A percentile compares a stretch with the other conserved stretches of the same genome.
Conservation (phyloP, 1,140 invertebrate genomes). For the Drosophila biarmipes region DNA sequence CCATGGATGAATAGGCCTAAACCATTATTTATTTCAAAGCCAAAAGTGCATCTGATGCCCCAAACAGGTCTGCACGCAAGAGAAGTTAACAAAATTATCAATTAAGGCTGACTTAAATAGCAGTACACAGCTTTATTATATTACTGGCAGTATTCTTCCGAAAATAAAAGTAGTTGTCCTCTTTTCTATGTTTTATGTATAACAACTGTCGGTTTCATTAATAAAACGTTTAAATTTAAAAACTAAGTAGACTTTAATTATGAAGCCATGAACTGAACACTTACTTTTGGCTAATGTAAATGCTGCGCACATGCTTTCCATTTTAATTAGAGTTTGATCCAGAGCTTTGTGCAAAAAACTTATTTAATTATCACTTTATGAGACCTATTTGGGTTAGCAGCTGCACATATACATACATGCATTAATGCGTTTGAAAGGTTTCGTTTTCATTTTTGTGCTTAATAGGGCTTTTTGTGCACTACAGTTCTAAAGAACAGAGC, state of each 20-base stretch:
- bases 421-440: constrained; percentile 60
- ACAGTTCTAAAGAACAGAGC: constrained; percentile 4
- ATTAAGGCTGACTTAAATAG: too few species aligned
- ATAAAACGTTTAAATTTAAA: too few species aligned
- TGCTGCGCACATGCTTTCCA: background rate
- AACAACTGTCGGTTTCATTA: too few species aligned
- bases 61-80: too few species aligned
- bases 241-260: too few species aligned
- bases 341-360: constrained; percentile 33
- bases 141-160: too few species aligned
- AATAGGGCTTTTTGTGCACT: constrained; percentile 23
- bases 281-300: background rate
- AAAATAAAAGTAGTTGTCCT: too few species aligned
- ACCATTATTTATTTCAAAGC: background rate
- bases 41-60: too few species aligned
- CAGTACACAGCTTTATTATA: too few species aligned
- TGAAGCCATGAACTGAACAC: background rate
- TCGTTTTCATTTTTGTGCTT: constrained; percentile 54
- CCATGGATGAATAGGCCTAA: background rate
- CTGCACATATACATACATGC: constrained; percentile 5
- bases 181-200: too few species aligned
- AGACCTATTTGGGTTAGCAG: constrained; percentile 61
- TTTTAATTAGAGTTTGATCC: constrained; percentile 14
- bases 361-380: constrained; percentile 69
- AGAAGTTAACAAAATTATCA: too few species aligned